Percentiles rank a stretch among this genome's conserved stretches.
These are phyloP conservation scores for Pogoniulus pusillus DNA, from an alignment of 2,797 vertebrate genomes.

Conservation along the genomic window DNA sequence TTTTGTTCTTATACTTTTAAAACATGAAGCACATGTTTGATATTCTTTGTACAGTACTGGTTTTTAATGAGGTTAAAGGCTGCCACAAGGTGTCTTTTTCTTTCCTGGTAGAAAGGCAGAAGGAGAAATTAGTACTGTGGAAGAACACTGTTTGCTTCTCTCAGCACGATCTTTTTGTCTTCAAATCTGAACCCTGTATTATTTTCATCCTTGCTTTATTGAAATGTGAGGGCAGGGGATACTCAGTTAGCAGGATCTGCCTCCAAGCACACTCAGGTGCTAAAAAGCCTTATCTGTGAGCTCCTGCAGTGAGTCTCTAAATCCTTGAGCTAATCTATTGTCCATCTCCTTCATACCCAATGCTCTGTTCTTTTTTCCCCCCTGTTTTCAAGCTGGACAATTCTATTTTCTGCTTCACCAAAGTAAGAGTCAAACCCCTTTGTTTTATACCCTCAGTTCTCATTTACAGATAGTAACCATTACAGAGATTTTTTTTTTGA, in stretches of 20 bases:
- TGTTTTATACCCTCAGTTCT: slow-evolving; percentile 47
- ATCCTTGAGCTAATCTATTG: slow-evolving; percentile 39
- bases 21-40: not conserved
- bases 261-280: not conserved
- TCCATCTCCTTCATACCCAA: not conserved
- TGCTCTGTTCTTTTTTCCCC: not conserved
- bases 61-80: slow-evolving; percentile 49
- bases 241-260: not conserved
- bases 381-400: slow-evolving; percentile 48
- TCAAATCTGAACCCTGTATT: not conserved
- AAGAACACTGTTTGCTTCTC: slow-evolving; percentile 7
- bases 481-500: slow-evolving; percentile 43
- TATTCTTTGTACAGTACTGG: not conserved
- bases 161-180: not conserved
- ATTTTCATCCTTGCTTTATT: slow-evolving; percentile 17
- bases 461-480: slow-evolving; percentile 35
- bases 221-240: not conserved
- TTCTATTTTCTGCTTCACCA: slow-evolving; percentile 24
- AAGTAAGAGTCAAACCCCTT: slow-evolving; percentile 49
- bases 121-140: slow-evolving; percentile 33
- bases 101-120: not conserved
- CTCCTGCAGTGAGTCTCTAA: not conserved
- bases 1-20: not conserved
- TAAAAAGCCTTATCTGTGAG: not conserved
- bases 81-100: slow-evolving; percentile 8